Conservation (phyloP, 2,113 vertebrate species). For the Odontophorus gujanensis region DNA sequence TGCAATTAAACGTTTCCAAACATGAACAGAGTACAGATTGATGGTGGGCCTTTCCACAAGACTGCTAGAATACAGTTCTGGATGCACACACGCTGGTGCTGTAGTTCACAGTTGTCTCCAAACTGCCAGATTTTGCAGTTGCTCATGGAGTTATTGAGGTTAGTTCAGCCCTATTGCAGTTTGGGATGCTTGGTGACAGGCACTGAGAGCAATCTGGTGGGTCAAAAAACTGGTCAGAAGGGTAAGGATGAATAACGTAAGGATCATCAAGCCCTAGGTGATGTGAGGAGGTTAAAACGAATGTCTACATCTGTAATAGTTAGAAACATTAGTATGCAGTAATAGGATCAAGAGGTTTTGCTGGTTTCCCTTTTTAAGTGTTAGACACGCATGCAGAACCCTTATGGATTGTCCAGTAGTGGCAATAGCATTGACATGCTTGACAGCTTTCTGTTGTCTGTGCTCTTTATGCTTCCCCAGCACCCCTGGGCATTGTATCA, state of each 20-base stretch:
- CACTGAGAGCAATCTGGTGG: background rate
- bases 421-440: background rate
- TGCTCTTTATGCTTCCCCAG: background rate
- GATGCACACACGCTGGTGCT: background rate
- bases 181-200: background rate
- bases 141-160: background rate
- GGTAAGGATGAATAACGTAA: background rate
- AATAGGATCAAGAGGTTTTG: background rate
- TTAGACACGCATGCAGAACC: rapidly evolving
- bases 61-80: background rate
- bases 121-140: slow-evolving; percentile 58
- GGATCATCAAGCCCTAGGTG: background rate
- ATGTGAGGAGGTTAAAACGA: background rate
- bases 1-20: slow-evolving; percentile 1
- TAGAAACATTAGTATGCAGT: background rate
- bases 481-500: background rate
- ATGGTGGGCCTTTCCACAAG: slow-evolving; percentile 17
- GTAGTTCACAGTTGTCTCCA: background rate
- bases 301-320: background rate
- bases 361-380: background rate
- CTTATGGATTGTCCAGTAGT: background rate
- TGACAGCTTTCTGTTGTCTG: background rate
- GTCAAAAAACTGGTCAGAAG: background rate
- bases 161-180: background rate
- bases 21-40: background rate